Base-by-base conservation (phyloP, 1,140 invertebrate genomes). In the Nasonia vitripennis region DNA sequence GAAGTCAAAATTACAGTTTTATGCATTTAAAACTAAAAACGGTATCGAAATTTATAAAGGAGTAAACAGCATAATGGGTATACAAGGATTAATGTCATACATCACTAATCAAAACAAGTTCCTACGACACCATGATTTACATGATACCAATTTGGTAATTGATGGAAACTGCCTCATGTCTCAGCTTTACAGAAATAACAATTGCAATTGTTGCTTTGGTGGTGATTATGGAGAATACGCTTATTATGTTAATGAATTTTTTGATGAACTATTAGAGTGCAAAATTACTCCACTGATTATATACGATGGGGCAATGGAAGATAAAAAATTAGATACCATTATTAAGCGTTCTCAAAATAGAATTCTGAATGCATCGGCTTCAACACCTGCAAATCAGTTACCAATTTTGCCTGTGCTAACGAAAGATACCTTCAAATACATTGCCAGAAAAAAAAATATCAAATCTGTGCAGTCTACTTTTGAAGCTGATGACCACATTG, bases 401-500 rank as follows among this genome's bases (percentile, higher is more conserved):
- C 90, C 94, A 27, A 93, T 96, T 14, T 96, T 97, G 88, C 97
- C 97, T 1, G 89, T 96, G 51, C 91, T 98, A 45, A 89, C 96
- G 11, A 94, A 95, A 78, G 95, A 96, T 88, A 95, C 96, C 0
- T 98, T 98, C 88, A 94, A 94, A 74, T 93, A 96, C 88, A 94
- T 96, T 7, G 90, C 98, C 2, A 89, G 89, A 14, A 94, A 96
- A 84, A 93, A 96, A 87, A 93, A 94, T 17, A 92, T 98, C 11
- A 94, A 94, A 51, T 94, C 95, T 86, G 95, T 95, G 23, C 94
- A 96, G 78, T 96, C 96, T 90, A 94, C 96, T 84, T 98, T 96
- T 93, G 98, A 98, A 93, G 97, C 97, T 67, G 98, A 99, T 92
- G 95, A 96, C 87, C 95, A 98, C 89, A 95, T 98, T 80, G 97